Conservation (phyloP, 64 coral and sea anemone species). For the Montipora capricornis region DNA sequence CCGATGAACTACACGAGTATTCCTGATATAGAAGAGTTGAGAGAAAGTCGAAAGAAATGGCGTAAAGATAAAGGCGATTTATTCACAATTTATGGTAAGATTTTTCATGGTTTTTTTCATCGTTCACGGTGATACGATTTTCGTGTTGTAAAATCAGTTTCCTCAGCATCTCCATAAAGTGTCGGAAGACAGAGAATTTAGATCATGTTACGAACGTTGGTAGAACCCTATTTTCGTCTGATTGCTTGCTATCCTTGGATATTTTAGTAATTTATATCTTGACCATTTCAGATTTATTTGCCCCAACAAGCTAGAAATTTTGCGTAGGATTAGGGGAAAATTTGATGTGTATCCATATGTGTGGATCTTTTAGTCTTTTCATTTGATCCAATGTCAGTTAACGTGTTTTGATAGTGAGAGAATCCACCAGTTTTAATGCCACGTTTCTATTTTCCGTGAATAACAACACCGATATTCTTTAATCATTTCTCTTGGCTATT, state of each 20-base stretch:
- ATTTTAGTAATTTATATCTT: not conserved
- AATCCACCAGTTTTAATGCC: slow-evolving; percentile 28
- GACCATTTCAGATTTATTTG: not conserved
- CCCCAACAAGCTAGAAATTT: not conserved
- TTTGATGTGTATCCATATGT: not conserved
- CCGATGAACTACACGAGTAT: slow-evolving; percentile 61
- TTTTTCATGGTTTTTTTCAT: not conserved
- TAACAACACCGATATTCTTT: not conserved
- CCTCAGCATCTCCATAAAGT: slow-evolving; percentile 2
- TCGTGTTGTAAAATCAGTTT: slow-evolving; percentile 8
- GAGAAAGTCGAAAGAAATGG: slow-evolving; percentile 56
- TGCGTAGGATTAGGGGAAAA: not conserved
- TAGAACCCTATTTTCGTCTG: not conserved
- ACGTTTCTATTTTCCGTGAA: not conserved
- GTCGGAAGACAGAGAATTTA: not conserved
- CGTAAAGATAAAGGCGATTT: slow-evolving; percentile 72
- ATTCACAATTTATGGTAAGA: slow-evolving; percentile 90
- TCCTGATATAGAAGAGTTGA: slow-evolving; percentile 76
- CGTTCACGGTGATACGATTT: not conserved
- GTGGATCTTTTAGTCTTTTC: not conserved
- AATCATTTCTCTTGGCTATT: not conserved
- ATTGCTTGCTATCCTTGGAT: not conserved
- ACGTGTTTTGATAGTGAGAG: not conserved
- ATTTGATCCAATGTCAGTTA: not conserved
- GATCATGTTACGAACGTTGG: slow-evolving; percentile 16